These are phyloP conservation scores for Steatocranus sp. DNA, from an alignment of 2,797 vertebrate species.

Conservation along the genomic window DNA sequence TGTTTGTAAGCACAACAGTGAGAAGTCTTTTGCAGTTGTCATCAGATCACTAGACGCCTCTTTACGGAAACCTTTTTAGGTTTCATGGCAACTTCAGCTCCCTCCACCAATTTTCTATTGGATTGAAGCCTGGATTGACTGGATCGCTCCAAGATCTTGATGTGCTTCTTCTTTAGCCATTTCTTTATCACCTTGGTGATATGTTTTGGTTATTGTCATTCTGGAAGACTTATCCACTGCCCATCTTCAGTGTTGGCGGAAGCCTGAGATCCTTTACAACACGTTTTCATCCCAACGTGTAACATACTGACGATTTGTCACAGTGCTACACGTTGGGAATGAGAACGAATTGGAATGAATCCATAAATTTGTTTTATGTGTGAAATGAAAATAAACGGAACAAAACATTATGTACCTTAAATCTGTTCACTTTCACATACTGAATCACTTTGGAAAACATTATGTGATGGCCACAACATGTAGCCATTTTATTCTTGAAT, in stretches of 20 bases:
- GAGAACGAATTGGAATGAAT: not conserved
- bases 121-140: not conserved
- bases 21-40: not conserved
- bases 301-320: not conserved
- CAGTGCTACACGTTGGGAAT: not conserved
- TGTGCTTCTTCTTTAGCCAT: not conserved
- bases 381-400: not conserved
- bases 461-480: not conserved
- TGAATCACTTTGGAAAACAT: not conserved
- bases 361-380: not conserved
- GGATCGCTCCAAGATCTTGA: not conserved
- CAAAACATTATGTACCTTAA: not conserved
- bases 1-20: not conserved
- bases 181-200: not conserved
- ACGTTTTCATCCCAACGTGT: not conserved
- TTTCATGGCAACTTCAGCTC: not conserved
- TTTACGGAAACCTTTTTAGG: not conserved
- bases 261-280: not conserved
- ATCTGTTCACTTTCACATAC: not conserved
- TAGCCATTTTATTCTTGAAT: not conserved
- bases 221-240: not conserved
- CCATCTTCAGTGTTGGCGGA: not conserved
- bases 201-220: not conserved
- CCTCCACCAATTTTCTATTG: not conserved
- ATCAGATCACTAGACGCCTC: not conserved